Evolutionary conservation across 1,140 invertebrate genomes (phyloP).

Genomic region (Drosophila quadrilineata): DNA sequence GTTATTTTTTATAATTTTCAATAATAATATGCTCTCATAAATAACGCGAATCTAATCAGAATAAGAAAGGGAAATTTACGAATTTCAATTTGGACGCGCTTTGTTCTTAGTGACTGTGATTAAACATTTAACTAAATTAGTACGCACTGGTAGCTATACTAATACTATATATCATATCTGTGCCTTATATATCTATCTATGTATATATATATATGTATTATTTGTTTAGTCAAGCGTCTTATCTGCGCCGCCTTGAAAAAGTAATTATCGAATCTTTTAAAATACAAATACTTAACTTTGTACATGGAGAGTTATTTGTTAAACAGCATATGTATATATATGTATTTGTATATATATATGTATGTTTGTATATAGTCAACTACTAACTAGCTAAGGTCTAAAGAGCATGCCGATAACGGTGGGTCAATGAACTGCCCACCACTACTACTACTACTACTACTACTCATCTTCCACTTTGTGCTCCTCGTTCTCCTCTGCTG

Average conservation of each 20-base stretch:
- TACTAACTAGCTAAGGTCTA: constrained; percentile 49
- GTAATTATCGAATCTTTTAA: constrained; percentile 41
- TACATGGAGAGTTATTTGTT: constrained; percentile 53
- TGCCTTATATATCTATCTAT: constrained; percentile 5
- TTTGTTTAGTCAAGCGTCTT: constrained; percentile 5
- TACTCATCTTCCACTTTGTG: too few relatives aligned
- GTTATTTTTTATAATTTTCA: too few relatives aligned
- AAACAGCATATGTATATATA: too few relatives aligned
- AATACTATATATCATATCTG: too few relatives aligned
- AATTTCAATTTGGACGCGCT: constrained; percentile 29
- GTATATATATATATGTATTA: background rate
- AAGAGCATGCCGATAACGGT: constrained; percentile 52
- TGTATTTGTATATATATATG: too few relatives aligned
- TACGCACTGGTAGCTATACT: constrained; percentile 59
- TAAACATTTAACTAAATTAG: constrained; percentile 71
- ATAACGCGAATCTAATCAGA: constrained; percentile 47
- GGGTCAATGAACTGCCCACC: constrained; percentile 46
- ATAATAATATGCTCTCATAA: constrained; percentile 27
- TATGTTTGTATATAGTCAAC: constrained; percentile 13
- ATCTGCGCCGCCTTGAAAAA: constrained; percentile 19
- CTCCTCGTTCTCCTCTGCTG: background rate
- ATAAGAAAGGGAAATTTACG: constrained; percentile 29
- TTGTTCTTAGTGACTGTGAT: constrained; percentile 42
- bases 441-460: too few relatives aligned
- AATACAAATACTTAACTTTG: constrained; percentile 77